Percentiles rank a stretch among this genome's conserved stretches.
Conservation (phyloP, 2,797 vertebrate genomes). For the Heteromormyrus szaboi region DNA sequence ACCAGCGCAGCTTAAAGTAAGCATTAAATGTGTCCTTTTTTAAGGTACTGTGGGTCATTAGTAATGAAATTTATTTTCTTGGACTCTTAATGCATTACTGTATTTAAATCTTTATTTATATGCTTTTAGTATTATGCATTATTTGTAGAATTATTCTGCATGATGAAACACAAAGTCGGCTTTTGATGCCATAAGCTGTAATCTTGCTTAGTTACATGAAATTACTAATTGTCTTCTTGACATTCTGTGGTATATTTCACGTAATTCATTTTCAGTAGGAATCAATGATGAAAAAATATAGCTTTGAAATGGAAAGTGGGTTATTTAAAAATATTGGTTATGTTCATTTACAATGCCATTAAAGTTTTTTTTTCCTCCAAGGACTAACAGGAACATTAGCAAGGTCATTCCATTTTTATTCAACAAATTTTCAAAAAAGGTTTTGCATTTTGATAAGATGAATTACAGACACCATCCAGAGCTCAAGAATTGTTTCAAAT, state of each 20-base stretch:
- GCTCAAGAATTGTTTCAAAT: background rate
- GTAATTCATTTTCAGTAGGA: background rate
- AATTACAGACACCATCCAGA: background rate
- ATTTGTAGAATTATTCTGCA: background rate
- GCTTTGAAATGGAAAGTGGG: background rate
- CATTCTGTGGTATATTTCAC: background rate
- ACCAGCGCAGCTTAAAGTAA: background rate
- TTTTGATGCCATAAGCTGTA: background rate
- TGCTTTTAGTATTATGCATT: background rate
- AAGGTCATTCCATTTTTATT: background rate
- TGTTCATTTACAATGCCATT: background rate
- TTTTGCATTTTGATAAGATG: background rate
- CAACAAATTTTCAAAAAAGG: background rate
- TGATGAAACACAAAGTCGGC: background rate
- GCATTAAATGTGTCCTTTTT: background rate
- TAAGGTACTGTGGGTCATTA: background rate
- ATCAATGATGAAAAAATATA: background rate
- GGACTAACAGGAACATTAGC: background rate
- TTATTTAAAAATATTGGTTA: background rate
- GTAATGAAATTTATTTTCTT: background rate
- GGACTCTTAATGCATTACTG: background rate
- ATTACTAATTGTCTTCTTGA: background rate
- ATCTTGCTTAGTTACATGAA: background rate
- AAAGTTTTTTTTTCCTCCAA: background rate
- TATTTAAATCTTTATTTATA: background rate